phyloP scores from a whole-genome alignment of 2,888 invertebrate genomes.

The Arrhopalites spinosus region DNA sequence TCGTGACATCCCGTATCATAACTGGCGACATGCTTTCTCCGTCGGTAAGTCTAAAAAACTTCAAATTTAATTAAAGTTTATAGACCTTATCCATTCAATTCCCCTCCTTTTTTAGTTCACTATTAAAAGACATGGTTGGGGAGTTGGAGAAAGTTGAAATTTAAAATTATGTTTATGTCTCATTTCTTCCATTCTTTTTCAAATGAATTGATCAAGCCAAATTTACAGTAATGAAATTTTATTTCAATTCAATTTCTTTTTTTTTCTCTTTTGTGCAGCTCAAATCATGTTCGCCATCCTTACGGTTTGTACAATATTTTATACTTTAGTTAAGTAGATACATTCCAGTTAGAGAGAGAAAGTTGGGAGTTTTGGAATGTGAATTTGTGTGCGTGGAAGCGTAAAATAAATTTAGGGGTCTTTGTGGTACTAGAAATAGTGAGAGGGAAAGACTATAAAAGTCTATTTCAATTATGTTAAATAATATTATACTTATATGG shows the following conservation, averaged over 20 bases:
- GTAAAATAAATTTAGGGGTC: too few relatives aligned
- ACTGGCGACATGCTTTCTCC: slow-evolving; percentile 61
- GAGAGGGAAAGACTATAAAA: too few relatives aligned
- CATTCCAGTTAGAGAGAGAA: background rate
- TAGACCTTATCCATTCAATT: background rate
- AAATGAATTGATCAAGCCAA: background rate
- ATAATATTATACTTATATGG: too few relatives aligned
- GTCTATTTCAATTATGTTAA: too few relatives aligned
- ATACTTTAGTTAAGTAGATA: slow-evolving; percentile 2
- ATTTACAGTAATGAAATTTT: background rate
- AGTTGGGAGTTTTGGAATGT: too few relatives aligned
- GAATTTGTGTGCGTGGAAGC: too few relatives aligned
- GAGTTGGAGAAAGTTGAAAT: too few relatives aligned
- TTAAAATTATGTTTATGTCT: too few relatives aligned
- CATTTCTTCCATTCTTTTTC: background rate
- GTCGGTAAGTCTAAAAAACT: background rate
- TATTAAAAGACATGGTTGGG: too few relatives aligned
- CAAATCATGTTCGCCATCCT: slow-evolving; percentile 64
- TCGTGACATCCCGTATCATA: slow-evolving; percentile 65
- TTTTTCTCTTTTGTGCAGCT: slow-evolving; percentile 60
- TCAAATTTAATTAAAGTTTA: background rate
- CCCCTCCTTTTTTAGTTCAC: background rate
- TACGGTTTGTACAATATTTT: slow-evolving; percentile 59
- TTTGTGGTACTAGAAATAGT: too few relatives aligned
- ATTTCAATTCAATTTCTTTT: background rate